Evolutionary conservation across 2,888 invertebrate genomes (phyloP).

Genomic region (Timema podura): DNA sequence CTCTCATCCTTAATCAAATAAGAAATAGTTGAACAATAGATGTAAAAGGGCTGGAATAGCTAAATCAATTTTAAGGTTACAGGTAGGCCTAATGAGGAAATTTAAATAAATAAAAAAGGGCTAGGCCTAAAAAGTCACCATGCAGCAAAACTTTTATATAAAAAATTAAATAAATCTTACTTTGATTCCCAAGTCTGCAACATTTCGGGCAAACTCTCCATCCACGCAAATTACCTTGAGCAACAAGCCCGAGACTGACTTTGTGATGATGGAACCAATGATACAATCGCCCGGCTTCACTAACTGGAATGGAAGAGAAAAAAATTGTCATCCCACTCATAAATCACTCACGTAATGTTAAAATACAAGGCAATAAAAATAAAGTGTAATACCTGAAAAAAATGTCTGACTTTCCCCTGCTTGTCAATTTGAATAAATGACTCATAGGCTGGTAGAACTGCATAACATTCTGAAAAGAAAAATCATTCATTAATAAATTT

Average conservation of each 20-base stretch:
- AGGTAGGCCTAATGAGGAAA: too few relatives aligned
- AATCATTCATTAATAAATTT: slow-evolving; percentile 30
- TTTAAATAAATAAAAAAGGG: too few relatives aligned
- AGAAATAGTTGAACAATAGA: too few relatives aligned
- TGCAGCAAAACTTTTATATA: neutral
- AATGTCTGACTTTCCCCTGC: slow-evolving; percentile 69
- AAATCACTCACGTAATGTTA: too few relatives aligned
- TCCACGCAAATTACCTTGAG: slow-evolving; percentile 81
- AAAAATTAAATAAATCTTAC: slow-evolving; percentile 47
- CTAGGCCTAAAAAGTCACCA: neutral
- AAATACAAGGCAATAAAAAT: too few relatives aligned
- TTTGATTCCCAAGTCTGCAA: slow-evolving; percentile 83
- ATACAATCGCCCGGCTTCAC: slow-evolving; percentile 43
- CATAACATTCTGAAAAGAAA: slow-evolving; percentile 62
- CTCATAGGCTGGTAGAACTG: slow-evolving; percentile 83
- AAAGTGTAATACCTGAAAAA: slow-evolving; percentile 63
- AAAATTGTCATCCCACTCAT: neutral
- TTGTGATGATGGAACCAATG: slow-evolving; percentile 42
- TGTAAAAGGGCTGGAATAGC: too few relatives aligned
- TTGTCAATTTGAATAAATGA: slow-evolving; percentile 78
- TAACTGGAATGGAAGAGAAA: slow-evolving; percentile 40
- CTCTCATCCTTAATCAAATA: too few relatives aligned
- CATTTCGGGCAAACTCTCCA: slow-evolving; percentile 71
- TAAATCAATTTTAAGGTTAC: too few relatives aligned
- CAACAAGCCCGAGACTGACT: slow-evolving; percentile 43